Evolutionary conservation across 2,113 vertebrate species (phyloP).

Genomic region (Malurus cyaneus): DNA sequence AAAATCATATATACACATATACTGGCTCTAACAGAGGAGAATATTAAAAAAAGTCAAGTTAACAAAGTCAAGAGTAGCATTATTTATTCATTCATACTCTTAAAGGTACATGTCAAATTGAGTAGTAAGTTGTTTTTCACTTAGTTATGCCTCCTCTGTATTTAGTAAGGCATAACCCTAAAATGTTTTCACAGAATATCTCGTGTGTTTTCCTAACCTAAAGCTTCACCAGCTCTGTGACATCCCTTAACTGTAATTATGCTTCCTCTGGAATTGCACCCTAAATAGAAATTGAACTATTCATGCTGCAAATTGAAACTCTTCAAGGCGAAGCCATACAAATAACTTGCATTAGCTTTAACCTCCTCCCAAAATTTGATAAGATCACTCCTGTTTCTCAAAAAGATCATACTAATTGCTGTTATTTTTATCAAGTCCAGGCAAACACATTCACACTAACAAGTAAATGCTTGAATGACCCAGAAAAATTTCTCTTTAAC

Average conservation of each 20-base stretch:
- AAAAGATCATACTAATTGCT: constrained; percentile 51
- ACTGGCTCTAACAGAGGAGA: not conserved
- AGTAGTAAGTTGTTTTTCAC: not conserved
- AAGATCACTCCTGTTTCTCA: constrained; percentile 52
- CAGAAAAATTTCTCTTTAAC: not conserved
- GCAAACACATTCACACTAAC: constrained; percentile 10
- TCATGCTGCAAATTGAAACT: constrained; percentile 78
- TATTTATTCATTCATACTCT: not conserved
- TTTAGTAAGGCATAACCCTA: constrained; percentile 33
- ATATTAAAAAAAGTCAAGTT: not conserved
- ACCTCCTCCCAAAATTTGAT: constrained; percentile 47
- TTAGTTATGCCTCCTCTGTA: constrained; percentile 15
- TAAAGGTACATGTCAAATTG: not conserved
- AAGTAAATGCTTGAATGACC: not conserved
- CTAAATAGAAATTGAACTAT: constrained; percentile 75
- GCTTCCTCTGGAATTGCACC: constrained; percentile 58
- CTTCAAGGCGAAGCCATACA: constrained; percentile 70
- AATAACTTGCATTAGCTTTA: constrained; percentile 69
- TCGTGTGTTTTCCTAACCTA: constrained; percentile 64
- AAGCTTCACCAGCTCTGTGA: constrained; percentile 56
- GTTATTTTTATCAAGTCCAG: constrained; percentile 25
- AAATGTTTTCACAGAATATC: constrained; percentile 59
- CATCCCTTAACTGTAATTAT: constrained; percentile 74
- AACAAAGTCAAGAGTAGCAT: not conserved
- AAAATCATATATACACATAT: not conserved